Base-by-base conservation (phyloP, 2,888 invertebrate genomes). In the Lampropteryx suffumata region DNA sequence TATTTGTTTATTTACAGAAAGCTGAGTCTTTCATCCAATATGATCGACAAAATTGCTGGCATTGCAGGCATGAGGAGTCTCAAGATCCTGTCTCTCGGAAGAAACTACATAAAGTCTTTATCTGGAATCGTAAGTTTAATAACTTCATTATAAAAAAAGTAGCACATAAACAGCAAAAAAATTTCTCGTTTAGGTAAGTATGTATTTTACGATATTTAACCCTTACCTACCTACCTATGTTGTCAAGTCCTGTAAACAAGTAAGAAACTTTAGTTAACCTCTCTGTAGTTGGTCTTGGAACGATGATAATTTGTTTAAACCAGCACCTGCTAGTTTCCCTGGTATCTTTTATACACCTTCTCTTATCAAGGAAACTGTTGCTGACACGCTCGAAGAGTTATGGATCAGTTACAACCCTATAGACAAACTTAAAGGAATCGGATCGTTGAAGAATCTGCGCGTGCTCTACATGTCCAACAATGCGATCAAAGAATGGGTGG, bases 371-470 rank as follows among this genome's bases (percentile, higher is more conserved):
- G 98, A 98, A 89, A 93, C 94, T 0, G 93, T 98, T 17, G 95
- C 94, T 0, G 98, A 98, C 1, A 96, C 95, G 0, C 82, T 98
- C 27, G 97, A 98, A 79, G 95, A 98, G 78, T 83, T 98, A 3
- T 98, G 98, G 98, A 95, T 98, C 40, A 98, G 98, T 34, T 98
- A 98, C 79, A 98, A 98, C 80, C 86, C 92, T 9, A 96, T 98
- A 56, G 98, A 98, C 71, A 98, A 98, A 83, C 88, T 97, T 34
- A 98, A 97, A 85, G 97, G 97, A 0, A 91, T 98, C 3, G 94
- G 93, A 34, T 88, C 92, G 0, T 84, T 98, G 66, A 97, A 95
- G 76, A 95, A 94, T 30, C 81, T 98, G 0, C 94, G 93, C 69
- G 95, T 98, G 0, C 91, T 97, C 6, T 96, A 96, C 71, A 93